phyloP scores from a whole-genome alignment of 2,113 vertebrate species.

The Montifringilla adamsi region DNA sequence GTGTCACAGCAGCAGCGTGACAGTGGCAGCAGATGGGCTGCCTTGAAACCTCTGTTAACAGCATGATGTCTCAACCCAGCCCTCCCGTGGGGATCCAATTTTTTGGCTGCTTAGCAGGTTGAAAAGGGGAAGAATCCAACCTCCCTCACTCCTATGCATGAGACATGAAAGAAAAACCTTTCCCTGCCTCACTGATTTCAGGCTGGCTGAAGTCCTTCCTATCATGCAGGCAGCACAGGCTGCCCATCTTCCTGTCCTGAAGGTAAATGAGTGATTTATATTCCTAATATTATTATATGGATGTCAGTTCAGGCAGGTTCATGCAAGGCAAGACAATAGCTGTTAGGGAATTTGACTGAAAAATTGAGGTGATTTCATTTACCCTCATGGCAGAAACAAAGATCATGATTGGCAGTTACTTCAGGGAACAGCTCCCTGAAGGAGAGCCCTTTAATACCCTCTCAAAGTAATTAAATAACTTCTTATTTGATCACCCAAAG shows the following conservation, averaged over 20 bases:
- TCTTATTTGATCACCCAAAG: background rate
- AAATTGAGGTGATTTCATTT: background rate
- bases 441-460: background rate
- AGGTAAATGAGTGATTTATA: background rate
- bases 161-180: background rate
- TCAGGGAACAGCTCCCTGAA: background rate
- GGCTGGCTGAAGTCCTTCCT: background rate
- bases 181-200: background rate
- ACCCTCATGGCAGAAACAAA: background rate
- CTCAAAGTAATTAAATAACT: background rate
- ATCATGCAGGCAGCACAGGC: background rate
- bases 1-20: background rate
- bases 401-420: background rate
- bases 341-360: background rate
- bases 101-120: background rate
- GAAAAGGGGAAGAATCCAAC: background rate
- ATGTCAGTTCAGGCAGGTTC: background rate
- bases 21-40: conserved; percentile 2
- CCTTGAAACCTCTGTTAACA: background rate
- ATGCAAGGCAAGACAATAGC: background rate
- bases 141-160: background rate
- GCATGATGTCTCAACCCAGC: background rate
- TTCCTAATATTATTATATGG: background rate
- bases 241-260: background rate
- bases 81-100: background rate